Conservation (phyloP, 1,140 invertebrate genomes). For the Hypothenemus hampei region DNA sequence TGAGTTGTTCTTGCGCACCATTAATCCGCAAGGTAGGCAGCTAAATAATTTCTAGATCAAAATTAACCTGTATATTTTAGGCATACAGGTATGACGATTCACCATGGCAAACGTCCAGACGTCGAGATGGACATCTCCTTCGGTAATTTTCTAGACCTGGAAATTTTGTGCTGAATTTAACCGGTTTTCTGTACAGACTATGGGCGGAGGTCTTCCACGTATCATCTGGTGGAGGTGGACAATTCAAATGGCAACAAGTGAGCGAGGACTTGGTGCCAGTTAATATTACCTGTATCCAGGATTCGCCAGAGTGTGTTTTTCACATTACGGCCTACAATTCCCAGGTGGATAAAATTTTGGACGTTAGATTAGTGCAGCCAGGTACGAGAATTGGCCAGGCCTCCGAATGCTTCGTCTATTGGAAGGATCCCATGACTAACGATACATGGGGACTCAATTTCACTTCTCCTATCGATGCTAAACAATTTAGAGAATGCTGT, state of each 20-base stretch:
- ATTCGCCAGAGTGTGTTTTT: slow-evolving; percentile 92
- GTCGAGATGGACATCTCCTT: slow-evolving; percentile 84
- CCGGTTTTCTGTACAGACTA: slow-evolving; percentile 57
- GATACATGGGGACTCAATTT: slow-evolving; percentile 98
- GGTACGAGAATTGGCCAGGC: slow-evolving; percentile 97
- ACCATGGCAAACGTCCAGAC: slow-evolving; percentile 81
- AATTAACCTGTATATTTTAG: slow-evolving; percentile 18
- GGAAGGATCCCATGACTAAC: slow-evolving; percentile 94
- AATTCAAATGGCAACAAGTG: slow-evolving; percentile 94
- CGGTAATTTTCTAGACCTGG: slow-evolving; percentile 56
- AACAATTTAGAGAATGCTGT: slow-evolving; percentile 95
- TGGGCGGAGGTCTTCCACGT: slow-evolving; percentile 98
- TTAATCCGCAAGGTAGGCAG: slow-evolving; percentile 69
- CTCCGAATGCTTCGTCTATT: slow-evolving; percentile 97
- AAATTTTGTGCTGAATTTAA: not conserved
- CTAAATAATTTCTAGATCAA: not conserved
- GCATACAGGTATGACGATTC: slow-evolving; percentile 91
- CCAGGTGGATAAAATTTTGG: slow-evolving; percentile 96
- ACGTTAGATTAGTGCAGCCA: slow-evolving; percentile 92
- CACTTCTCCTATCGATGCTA: slow-evolving; percentile 93
- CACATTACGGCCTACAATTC: slow-evolving; percentile 98
- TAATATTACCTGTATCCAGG: slow-evolving; percentile 94
- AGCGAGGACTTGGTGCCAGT: slow-evolving; percentile 96
- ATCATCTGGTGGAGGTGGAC: slow-evolving; percentile 67
- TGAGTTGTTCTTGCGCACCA: slow-evolving; percentile 91